Evolutionary conservation across 2,113 vertebrate genomes (phyloP), one percentile per base, ranked within the genome.

Genomic region (Hyaena hyaena): DNA sequence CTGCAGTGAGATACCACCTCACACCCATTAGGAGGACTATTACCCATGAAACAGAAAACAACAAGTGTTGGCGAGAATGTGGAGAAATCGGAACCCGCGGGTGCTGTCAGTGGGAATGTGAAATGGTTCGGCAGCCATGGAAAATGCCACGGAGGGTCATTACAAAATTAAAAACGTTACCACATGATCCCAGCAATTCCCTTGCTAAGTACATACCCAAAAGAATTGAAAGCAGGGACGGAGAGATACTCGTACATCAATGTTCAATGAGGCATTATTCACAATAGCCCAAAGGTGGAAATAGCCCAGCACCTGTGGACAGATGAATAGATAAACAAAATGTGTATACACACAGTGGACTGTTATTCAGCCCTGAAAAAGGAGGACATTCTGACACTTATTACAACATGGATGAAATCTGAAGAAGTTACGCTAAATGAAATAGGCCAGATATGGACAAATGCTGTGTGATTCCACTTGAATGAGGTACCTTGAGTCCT

Each of bases 311-410:
- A 83, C 58, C 19, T 21, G 1, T 2, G 0, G 4, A 16, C 6
- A 24, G 76, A 16, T 2, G 50, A 12, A 14, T 11, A 17, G 35
- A 55, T 17, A 1, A 71, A n/a, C 86, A n/a, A 39, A 63, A 7
- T 15, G 17, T n/a, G 14, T 6, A 10, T 0, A 0, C 31, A 2
- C 26, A 10, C 17, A 2, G 5, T 10, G 35, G 45, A 15, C 5
- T n/a, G 31, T 16, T n/a, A 43, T 31, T 73, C 35, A 66, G 50
- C 55, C 35, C 58, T 21, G 1, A 28, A 81, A 14, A 53, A 73
- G 80, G 61, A 82, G 48, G 28, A 12, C 11, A 10, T 26, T 33
- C 10, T 6, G 45, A 77, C 45, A 16, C 55, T 2, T 0, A 23
- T 43, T 23, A 2, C 17, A 23, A 1, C 39, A 16, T 5, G 86